phyloP scores from a whole-genome alignment of 1,140 invertebrate species.

The Zaprionus ornatus region DNA sequence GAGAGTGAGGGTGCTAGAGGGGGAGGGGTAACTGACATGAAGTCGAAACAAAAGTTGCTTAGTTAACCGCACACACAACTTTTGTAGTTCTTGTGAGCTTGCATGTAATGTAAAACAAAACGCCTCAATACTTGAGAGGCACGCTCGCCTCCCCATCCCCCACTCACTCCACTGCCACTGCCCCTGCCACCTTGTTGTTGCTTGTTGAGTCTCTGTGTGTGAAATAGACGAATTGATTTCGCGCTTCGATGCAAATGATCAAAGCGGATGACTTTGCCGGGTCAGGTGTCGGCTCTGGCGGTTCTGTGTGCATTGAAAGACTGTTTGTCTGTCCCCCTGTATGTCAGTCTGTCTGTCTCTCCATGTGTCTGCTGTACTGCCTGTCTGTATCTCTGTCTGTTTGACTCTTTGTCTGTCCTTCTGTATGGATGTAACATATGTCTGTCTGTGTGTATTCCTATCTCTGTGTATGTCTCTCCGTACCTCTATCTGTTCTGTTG shows the following conservation, averaged over 20 bases:
- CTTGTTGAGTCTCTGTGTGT: slow-evolving; percentile 44
- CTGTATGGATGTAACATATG: too few relatives aligned
- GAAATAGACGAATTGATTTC: slow-evolving; percentile 79
- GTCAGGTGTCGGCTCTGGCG: slow-evolving; percentile 59
- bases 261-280: slow-evolving; percentile 48
- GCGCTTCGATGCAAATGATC: slow-evolving; percentile 77
- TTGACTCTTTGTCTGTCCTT: too few relatives aligned
- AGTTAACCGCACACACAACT: slow-evolving; percentile 53
- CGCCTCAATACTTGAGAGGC: slow-evolving; percentile 39
- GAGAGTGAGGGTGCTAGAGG: neutral
- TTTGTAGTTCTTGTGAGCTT: slow-evolving; percentile 54
- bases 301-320: slow-evolving; percentile 20
- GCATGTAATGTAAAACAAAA: slow-evolving; percentile 72
- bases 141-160: neutral
- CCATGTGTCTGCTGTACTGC: neutral
- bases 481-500: neutral
- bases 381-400: neutral
- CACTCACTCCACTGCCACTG: neutral
- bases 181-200: neutral
- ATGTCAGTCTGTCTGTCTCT: neutral
- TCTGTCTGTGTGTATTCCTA: slow-evolving; percentile 6
- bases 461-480: slow-evolving; percentile 3
- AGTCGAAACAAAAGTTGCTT: slow-evolving; percentile 51
- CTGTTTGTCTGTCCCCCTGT: neutral
- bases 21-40: neutral